Base-by-base conservation (phyloP, 2,888 invertebrate species). In the Falcaria lacertinaria region DNA sequence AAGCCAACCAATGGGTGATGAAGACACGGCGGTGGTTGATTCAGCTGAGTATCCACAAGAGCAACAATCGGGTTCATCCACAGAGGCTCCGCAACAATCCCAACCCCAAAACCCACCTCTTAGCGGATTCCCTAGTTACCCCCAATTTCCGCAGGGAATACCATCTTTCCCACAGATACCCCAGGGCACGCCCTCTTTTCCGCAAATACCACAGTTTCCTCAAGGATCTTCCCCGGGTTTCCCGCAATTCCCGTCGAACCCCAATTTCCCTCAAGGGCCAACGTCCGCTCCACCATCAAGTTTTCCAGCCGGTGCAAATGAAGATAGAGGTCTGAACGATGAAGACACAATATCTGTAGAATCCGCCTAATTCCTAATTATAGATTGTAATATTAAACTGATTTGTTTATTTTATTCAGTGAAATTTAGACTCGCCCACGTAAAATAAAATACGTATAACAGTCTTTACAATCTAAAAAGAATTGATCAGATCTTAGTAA, bases 311-410 rank as follows among this genome's bases (percentile, higher is more conserved):
- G 64, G 61, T 1, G 53, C 48, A 17, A 68, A 60, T 33, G 66
- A 63, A n/a, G 74, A 77, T 45, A 66, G 68, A 51, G 75, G 80
- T 14, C 42, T 85, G 2, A 86, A 80, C 45, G 85, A 88, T 19
- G 88, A 85, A 69, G 89, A 89, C 42, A 80, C 88, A 11, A 56
- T 89, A 60, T 72, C 88, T n/a, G 78, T 89, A 39, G 89, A 89
- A 45, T 80, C 88, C 43, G 88, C 87, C 43, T 80, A 66, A 41
- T 28, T 28, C 1, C 28, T 28, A 11, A 28, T 8, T 28, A 28
- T 28, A 28, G 28, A 1, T 11, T 28, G 11, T 42, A 43, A 33
- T 13, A 17, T 37, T 39, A 19, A 5, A 40, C 39, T 34, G 14
- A 40, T 37, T 40, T 41, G n/a, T n/a, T n/a, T n/a, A n/a, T n/a